These are phyloP conservation scores for Andrena dorsata DNA, from an alignment of 2,888 invertebrate genomes.

Conservation along the genomic window DNA sequence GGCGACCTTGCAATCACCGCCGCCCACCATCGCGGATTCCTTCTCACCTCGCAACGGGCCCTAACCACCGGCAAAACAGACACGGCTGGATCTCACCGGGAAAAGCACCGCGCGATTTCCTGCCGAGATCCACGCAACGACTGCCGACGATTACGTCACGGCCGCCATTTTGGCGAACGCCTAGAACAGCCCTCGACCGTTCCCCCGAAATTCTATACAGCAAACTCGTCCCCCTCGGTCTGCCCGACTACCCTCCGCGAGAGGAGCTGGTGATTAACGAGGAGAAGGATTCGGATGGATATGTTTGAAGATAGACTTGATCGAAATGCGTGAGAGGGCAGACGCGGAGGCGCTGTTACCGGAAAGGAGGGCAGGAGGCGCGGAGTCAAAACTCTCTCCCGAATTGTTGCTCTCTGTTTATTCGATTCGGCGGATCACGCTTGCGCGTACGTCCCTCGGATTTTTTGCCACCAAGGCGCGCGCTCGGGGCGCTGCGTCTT, in stretches of 20 bases:
- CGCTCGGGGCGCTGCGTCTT: conserved; percentile 21
- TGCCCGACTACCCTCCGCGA: neutral
- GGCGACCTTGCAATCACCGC: conserved; percentile 94
- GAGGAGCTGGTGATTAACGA: neutral
- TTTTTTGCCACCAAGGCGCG: conserved; percentile 19
- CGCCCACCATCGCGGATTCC: conserved; percentile 87
- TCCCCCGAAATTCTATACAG: neutral
- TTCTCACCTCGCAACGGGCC: conserved; percentile 52
- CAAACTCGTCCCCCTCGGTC: neutral
- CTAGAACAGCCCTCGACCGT: neutral
- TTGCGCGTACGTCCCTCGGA: conserved; percentile 47
- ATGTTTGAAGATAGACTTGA: too few species aligned
- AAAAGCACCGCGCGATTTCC: conserved; percentile 11
- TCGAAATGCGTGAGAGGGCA: neutral
- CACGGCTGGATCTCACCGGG: conserved; percentile 44
- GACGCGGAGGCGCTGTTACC: conserved; percentile 35
- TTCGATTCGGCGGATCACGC: conserved; percentile 62
- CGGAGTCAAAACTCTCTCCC: conserved; percentile 44
- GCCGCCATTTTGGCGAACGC: conserved; percentile 82
- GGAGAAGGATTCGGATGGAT: neutral
- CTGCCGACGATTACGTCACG: conserved; percentile 44
- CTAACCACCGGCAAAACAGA: conserved; percentile 60
- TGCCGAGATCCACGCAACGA: conserved; percentile 16
- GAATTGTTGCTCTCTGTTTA: conserved; percentile 55
- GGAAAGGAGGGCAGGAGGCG: conserved; percentile 54